Evolutionary conservation across 2,113 vertebrate species (phyloP).

Genomic region (Murina feae): DNA sequence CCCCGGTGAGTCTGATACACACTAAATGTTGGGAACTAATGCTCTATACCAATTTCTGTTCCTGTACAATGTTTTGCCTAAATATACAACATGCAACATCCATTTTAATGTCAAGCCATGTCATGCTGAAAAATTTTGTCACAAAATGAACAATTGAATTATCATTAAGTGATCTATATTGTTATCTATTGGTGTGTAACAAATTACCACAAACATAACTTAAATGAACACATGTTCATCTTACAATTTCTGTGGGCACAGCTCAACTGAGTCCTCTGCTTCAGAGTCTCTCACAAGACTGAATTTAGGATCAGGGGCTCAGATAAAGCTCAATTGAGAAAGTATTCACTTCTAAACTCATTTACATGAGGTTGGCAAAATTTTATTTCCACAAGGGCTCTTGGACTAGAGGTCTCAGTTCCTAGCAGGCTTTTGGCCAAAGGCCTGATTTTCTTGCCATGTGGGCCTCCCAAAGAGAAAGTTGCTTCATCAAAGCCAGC

Average conservation of each 20-base stretch:
- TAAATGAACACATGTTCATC: neutral
- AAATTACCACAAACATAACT: neutral
- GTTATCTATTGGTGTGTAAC: neutral
- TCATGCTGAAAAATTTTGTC: neutral
- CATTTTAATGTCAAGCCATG: neutral
- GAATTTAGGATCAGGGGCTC: rapidly evolving
- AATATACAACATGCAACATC: neutral
- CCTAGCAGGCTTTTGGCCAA: neutral
- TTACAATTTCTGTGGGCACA: neutral
- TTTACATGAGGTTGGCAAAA: neutral
- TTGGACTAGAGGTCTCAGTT: neutral
- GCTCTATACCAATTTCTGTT: neutral
- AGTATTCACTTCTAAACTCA: neutral
- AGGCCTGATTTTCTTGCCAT: neutral
- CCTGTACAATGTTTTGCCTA: neutral
- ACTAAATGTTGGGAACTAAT: neutral
- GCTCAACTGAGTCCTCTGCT: neutral
- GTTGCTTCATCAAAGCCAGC: neutral
- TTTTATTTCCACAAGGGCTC: neutral
- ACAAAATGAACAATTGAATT: neutral
- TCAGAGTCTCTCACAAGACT: neutral
- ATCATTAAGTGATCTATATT: neutral
- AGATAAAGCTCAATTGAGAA: neutral
- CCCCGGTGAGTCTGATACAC: neutral
- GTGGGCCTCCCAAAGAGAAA: neutral